phyloP scores from a whole-genome alignment of 2,888 invertebrate genomes.

The Scaptomyza flava region DNA sequence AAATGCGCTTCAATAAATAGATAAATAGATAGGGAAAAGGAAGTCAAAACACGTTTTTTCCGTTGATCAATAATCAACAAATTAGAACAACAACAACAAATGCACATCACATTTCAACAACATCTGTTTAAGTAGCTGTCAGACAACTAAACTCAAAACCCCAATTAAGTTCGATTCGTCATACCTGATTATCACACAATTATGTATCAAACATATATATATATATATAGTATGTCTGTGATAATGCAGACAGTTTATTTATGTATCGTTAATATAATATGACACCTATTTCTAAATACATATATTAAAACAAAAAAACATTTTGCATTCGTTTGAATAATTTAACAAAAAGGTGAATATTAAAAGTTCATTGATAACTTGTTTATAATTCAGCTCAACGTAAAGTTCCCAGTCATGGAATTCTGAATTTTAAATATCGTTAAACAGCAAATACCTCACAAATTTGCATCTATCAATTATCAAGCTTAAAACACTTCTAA shows the following conservation, averaged over 20 bases:
- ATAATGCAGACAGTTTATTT: slow-evolving; percentile 6
- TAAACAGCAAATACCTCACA: background rate
- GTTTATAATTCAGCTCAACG: no score
- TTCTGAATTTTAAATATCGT: background rate
- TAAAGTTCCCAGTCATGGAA: background rate
- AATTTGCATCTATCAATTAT: no score
- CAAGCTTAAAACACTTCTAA: background rate
- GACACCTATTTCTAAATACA: background rate
- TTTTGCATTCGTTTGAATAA: no score
- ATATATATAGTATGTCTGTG: background rate
- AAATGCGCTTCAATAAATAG: slow-evolving; percentile 54
- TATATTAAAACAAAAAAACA: no score
- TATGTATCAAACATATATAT: slow-evolving; percentile 6
- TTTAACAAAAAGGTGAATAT: no score
- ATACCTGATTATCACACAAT: slow-evolving; percentile 44
- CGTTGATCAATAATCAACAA: slow-evolving; percentile 17
- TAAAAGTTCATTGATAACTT: no score
- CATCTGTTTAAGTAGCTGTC: slow-evolving; percentile 24
- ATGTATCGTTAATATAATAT: background rate
- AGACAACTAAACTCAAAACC: slow-evolving; percentile 30
- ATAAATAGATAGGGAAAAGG: slow-evolving; percentile 13
- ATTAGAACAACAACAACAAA: slow-evolving; percentile 9
- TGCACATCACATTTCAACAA: slow-evolving; percentile 18
- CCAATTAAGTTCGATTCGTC: slow-evolving; percentile 34
- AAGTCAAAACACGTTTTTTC: slow-evolving; percentile 30